A percentile compares a stretch with the other conserved stretches of the same genome.
Conservation (phyloP, 1,140 invertebrate species). For the Ectropis grisescens region DNA sequence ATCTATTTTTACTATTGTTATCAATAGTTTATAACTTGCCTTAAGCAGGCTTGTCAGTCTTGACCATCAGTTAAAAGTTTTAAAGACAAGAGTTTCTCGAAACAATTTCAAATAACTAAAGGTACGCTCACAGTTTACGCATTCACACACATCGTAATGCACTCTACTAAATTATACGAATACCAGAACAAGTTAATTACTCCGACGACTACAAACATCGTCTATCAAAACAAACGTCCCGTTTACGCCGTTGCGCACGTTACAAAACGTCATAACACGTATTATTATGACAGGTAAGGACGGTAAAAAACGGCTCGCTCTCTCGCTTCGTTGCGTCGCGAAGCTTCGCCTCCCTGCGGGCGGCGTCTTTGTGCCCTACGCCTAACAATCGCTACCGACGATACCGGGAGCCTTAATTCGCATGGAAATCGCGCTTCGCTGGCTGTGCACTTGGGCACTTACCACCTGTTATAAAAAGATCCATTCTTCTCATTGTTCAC, state of each 20-base stretch:
- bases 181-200: too few species aligned
- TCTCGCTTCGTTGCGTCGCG: slow-evolving; percentile 16
- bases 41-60: too few species aligned
- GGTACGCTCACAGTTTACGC: neutral
- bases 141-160: too few species aligned
- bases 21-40: too few species aligned
- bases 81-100: too few species aligned
- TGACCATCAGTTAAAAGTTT: too few species aligned
- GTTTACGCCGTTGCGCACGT: slow-evolving; percentile 20
- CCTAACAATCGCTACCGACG: slow-evolving; percentile 30
- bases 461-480: slow-evolving; percentile 53
- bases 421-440: slow-evolving; percentile 37
- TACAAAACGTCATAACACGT: slow-evolving; percentile 26
- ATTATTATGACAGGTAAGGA: slow-evolving; percentile 27
- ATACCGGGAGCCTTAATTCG: slow-evolving; percentile 32
- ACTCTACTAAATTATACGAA: too few species aligned
- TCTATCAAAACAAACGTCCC: slow-evolving; percentile 5
- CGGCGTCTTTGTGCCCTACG: slow-evolving; percentile 30
- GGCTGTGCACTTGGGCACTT: slow-evolving; percentile 52
- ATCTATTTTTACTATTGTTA: too few species aligned
- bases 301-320: slow-evolving; percentile 17
- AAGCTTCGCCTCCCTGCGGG: slow-evolving; percentile 8
- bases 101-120: too few species aligned
- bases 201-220: too few species aligned
- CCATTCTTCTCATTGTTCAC: slow-evolving; percentile 12